Conservation (phyloP, 2,797 vertebrate genomes). For the Acrossocheilus fasciatus region DNA sequence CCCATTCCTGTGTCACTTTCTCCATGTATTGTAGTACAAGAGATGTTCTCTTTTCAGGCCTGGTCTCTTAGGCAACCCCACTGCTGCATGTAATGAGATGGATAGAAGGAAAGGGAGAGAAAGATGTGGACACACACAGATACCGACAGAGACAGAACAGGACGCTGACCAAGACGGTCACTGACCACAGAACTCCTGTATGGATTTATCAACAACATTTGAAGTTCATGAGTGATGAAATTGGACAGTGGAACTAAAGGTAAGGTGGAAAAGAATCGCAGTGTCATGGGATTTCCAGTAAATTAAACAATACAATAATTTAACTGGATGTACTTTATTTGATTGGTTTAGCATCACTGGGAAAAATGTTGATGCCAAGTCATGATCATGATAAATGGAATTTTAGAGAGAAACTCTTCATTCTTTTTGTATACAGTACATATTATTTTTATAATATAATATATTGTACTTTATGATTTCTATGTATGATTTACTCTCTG, state of each 20-base stretch:
- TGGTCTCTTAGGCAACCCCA: conserved; percentile 85
- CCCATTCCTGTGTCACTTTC: conserved; percentile 79
- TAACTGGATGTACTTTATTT: not conserved
- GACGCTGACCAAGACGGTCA: conserved; percentile 68
- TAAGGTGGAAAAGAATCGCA: conserved; percentile 26
- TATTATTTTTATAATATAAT: not conserved
- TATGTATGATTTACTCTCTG: conserved; percentile 15
- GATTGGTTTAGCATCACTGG: not conserved
- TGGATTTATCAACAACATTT: conserved; percentile 46
- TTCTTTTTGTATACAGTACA: not conserved
- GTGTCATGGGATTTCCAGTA: not conserved
- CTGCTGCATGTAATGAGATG: conserved; percentile 86
- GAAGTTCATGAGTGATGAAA: conserved; percentile 44
- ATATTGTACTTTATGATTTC: not conserved
- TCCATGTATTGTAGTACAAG: conserved; percentile 82
- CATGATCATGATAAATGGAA: not conserved
- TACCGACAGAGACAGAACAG: conserved; percentile 48
- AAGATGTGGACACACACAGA: conserved; percentile 58
- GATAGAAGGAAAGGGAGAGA: conserved; percentile 73
- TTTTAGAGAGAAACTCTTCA: not conserved
- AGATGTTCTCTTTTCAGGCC: conserved; percentile 84
- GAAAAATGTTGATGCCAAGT: not conserved
- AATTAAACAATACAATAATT: not conserved
- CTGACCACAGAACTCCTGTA: conserved; percentile 66
- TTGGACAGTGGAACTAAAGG: conserved; percentile 39